Evolutionary conservation across 2,113 vertebrate species (phyloP), one percentile per base, ranked within the genome.

Genomic region (Saiga tatarica): DNA sequence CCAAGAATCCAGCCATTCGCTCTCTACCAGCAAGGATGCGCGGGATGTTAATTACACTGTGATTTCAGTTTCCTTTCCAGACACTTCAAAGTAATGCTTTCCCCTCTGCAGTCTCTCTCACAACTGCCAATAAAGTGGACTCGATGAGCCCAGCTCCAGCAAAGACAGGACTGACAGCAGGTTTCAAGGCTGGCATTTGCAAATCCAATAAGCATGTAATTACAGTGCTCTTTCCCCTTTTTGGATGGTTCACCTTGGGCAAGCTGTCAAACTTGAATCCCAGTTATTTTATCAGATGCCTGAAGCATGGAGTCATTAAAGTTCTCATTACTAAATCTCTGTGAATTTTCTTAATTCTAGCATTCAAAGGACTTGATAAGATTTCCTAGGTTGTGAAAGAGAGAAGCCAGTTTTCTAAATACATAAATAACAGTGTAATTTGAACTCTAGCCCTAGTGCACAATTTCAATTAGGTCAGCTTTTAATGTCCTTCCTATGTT

Each of bases 241-340:
- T 7, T n/a, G 95, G 90, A 93, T 62, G 94, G 95, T 74, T 95
- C 97, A 86, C 83, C 83, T 28, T 88, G 59, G 95, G 82, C 45
- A 74, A 94, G 52, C 96, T 78, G 89, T 82, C 97, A 97, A 42
- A 67, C 93, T 52, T 25, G 52, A 85, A 62, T 60, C 53, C 92
- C 78, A 95, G 67, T 92, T 97, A 92, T 45, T 50, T 89, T 86
- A 98, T 97, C 88, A 96, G 97, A 96, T 59, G 97, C 93, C 97
- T 95, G 28, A 19, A 96, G 79, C 86, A 53, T 17, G 60, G 42
- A 98, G 88, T 87, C 97, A 85, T 88, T 95, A 82, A 13, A 83
- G 25, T 14, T 71, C 57, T 86, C 42, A 8, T 45, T 42, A 83
- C 81, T 92, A 97, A 97, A 81, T 84, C 87, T 95, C 88, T 74